Conservation (phyloP, 2,113 vertebrate species). For the Crotalus tigris region DNA sequence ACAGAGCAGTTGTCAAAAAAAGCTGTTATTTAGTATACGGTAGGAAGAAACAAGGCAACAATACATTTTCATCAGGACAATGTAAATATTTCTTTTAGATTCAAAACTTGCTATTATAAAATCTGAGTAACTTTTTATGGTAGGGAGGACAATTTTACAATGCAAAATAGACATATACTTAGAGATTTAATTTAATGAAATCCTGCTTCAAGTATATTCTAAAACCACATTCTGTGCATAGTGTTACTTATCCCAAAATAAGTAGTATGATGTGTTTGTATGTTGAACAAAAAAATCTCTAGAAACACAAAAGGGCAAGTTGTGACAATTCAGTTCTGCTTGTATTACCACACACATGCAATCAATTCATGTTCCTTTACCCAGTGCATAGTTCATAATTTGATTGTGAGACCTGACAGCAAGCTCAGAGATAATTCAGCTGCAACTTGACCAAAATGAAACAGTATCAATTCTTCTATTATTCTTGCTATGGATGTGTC, state of each 20-base stretch:
- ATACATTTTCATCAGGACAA: background rate
- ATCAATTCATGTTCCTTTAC: background rate
- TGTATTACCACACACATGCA: background rate
- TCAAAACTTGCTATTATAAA: background rate
- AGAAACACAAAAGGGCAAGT: background rate
- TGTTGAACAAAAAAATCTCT: background rate
- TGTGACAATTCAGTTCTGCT: background rate
- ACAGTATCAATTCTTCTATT: background rate
- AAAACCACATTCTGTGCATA: background rate
- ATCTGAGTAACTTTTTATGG: background rate
- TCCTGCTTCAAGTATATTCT: background rate
- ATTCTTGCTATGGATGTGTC: background rate
- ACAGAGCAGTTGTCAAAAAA: background rate
- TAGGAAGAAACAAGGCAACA: background rate
- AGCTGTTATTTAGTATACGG: background rate
- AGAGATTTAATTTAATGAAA: background rate
- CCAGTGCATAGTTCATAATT: background rate
- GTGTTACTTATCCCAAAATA: background rate
- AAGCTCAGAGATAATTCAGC: background rate
- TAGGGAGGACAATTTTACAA: background rate
- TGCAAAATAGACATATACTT: background rate
- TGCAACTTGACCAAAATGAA: background rate
- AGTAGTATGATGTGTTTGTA: background rate
- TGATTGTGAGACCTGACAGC: background rate
- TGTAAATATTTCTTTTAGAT: background rate